Conservation (phyloP, 2,888 invertebrate species). For the Harpalus rufipes region DNA sequence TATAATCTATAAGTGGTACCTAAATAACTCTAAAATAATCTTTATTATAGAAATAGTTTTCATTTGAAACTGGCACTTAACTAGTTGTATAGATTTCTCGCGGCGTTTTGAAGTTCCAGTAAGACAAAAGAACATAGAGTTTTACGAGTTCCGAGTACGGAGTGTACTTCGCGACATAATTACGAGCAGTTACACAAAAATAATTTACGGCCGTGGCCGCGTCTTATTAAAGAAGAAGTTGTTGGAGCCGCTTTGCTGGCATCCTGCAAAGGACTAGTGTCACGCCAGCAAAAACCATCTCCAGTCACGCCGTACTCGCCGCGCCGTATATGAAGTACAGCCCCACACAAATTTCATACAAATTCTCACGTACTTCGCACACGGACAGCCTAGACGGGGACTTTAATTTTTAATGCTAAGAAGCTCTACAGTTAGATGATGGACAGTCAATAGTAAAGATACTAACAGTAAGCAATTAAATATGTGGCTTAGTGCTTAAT, state of each 20-base stretch:
- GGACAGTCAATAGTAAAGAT: too few species aligned
- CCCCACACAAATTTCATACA: conserved; percentile 6
- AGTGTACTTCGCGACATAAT: conserved; percentile 56
- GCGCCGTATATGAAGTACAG: conserved; percentile 26
- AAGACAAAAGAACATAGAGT: conserved; percentile 60
- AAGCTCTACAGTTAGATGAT: too few species aligned
- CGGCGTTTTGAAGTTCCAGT: conserved; percentile 4
- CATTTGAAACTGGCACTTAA: too few species aligned
- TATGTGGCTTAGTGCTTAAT: too few species aligned
- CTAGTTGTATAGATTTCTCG: too few species aligned
- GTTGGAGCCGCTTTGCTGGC: conserved; percentile 26
- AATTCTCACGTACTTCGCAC: background rate
- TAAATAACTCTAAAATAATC: too few species aligned
- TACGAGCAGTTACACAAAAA: conserved; percentile 62
- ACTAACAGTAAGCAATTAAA: too few species aligned
- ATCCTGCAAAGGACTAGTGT: conserved; percentile 30
- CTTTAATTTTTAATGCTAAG: background rate
- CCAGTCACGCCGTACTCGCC: conserved; percentile 21
- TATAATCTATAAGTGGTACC: too few species aligned
- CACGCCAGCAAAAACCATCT: conserved; percentile 46
- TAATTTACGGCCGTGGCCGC: conserved; percentile 52
- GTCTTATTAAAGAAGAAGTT: conserved; percentile 53
- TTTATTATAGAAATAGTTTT: too few species aligned
- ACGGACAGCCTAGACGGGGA: background rate
- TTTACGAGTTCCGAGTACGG: conserved; percentile 49